Evolutionary conservation across 2,113 vertebrate species (phyloP).

Genomic region (Bambusicola thoracicus): DNA sequence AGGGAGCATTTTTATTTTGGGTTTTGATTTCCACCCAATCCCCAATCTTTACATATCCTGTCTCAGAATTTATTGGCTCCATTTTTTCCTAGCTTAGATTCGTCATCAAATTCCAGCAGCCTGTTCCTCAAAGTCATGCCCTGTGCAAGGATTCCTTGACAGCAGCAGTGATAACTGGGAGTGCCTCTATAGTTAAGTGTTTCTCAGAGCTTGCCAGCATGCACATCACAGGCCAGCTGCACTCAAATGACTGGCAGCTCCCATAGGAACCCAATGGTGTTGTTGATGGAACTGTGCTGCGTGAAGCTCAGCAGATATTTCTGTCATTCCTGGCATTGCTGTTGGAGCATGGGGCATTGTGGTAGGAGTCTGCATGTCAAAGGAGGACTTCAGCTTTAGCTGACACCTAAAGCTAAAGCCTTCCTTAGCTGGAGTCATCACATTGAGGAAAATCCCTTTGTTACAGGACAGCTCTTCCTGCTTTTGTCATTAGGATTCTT

Average conservation of each 20-base stretch:
- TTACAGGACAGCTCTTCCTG: background rate
- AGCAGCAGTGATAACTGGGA: background rate
- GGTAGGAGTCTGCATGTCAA: background rate
- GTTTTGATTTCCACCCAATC: conserved; percentile 3
- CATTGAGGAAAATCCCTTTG: background rate
- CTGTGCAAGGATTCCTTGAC: background rate
- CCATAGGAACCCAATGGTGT: rapidly evolving
- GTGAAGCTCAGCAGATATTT: background rate
- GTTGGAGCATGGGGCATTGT: background rate
- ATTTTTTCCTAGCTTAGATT: background rate
- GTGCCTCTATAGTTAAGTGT: background rate
- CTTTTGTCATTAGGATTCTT: background rate
- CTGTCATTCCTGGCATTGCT: background rate
- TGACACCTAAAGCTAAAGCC: background rate
- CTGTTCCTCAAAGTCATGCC: background rate
- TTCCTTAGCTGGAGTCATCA: background rate
- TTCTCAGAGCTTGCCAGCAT: background rate
- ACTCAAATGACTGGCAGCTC: background rate
- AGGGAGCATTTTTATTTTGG: background rate
- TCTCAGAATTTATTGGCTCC: background rate
- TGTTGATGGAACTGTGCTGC: background rate
- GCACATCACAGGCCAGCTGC: background rate
- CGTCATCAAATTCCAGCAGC: background rate
- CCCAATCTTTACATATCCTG: background rate
- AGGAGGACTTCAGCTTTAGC: background rate